Conservation (phyloP, 64 coral and sea anemone species). For the Dendronephthya gigantea region DNA sequence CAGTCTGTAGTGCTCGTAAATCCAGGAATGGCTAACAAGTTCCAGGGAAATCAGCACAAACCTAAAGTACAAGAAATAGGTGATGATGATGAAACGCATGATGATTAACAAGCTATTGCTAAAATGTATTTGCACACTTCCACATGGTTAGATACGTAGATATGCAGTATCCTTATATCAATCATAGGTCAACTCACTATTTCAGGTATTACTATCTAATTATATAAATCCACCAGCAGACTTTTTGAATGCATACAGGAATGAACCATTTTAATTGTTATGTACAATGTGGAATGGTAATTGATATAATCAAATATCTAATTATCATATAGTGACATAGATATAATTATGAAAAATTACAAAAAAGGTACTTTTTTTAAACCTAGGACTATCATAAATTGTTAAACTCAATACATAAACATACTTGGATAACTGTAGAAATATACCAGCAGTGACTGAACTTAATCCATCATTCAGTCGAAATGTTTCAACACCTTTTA, state of each 20-base stretch:
- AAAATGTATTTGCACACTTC: background rate
- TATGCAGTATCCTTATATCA: too few relatives aligned
- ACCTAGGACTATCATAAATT: background rate
- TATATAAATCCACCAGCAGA: too few relatives aligned
- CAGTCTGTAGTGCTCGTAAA: constrained; percentile 52
- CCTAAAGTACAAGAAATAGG: constrained; percentile 28
- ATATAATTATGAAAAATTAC: too few relatives aligned
- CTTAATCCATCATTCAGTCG: constrained; percentile 31
- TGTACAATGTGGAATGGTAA: too few relatives aligned
- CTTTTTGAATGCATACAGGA: too few relatives aligned
- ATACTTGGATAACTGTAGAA: constrained; percentile 29
- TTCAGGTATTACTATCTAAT: too few relatives aligned
- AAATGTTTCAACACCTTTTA: constrained; percentile 12
- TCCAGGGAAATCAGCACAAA: constrained; percentile 36
- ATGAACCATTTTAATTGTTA: too few relatives aligned
- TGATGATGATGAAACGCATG: background rate
- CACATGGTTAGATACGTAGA: too few relatives aligned
- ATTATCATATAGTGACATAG: too few relatives aligned
- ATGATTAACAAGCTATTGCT: background rate
- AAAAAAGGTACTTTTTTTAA: background rate
- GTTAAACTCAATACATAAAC: background rate
- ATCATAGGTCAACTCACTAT: too few relatives aligned
- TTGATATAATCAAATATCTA: too few relatives aligned
- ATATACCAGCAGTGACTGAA: constrained; percentile 19
- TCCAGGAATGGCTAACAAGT: constrained; percentile 25